Evolutionary conservation across 1,140 invertebrate species (phyloP).

Genomic region (Temnothorax nylanderi): DNA sequence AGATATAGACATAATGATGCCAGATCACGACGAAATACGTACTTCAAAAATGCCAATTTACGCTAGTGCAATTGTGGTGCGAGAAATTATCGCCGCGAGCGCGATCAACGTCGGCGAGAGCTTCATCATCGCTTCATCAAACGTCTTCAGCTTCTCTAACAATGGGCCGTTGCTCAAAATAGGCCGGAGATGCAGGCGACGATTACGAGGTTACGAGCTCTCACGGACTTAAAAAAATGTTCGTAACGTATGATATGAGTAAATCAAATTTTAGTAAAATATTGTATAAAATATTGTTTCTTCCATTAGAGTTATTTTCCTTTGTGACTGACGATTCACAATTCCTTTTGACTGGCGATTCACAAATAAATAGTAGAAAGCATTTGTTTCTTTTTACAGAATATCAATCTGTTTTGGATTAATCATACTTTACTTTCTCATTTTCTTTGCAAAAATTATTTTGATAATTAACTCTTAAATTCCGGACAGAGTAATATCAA

Average conservation of each 20-base stretch:
- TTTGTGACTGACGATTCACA: background rate
- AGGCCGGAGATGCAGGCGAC: background rate
- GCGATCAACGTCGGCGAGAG: slow-evolving; percentile 53
- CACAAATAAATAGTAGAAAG: background rate
- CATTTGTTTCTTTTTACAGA: background rate
- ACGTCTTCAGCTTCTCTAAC: slow-evolving; percentile 14
- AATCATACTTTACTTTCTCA: background rate
- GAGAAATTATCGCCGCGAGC: slow-evolving; percentile 56
- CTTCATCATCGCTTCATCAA: slow-evolving; percentile 46
- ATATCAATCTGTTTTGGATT: background rate
- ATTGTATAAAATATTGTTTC: slow-evolving; percentile 15
- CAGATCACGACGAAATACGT: slow-evolving; percentile 80
- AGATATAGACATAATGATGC: slow-evolving; percentile 83
- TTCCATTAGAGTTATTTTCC: background rate
- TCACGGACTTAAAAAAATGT: background rate
- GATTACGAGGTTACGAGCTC: slow-evolving; percentile 28
- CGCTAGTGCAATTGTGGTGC: slow-evolving; percentile 78
- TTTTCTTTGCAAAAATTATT: slow-evolving; percentile 4
- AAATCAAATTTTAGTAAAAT: slow-evolving; percentile 24
- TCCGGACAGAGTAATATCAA: background rate
- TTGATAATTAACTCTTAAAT: slow-evolving; percentile 16
- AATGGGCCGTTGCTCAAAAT: slow-evolving; percentile 32
- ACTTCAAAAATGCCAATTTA: slow-evolving; percentile 81
- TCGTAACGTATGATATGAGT: slow-evolving; percentile 22
- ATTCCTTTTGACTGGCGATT: background rate